Percentiles rank a stretch among this genome's conserved stretches.
phyloP scores from a whole-genome alignment of 1,140 invertebrate genomes.

The Pseudoatta argentina region DNA sequence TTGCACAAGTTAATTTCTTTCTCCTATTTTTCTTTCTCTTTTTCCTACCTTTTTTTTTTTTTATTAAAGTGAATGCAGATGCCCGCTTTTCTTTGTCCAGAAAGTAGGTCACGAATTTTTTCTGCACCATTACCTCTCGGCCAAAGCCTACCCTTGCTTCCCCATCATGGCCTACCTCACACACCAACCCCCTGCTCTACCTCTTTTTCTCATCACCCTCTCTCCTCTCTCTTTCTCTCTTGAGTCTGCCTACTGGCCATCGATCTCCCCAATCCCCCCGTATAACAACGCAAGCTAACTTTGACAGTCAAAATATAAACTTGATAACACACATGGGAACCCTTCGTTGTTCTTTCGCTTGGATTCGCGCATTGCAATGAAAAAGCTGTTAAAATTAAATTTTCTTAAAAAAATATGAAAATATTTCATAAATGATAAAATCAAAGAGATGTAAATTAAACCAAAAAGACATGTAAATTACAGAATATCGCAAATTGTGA shows the following conservation, averaged over 20 bases:
- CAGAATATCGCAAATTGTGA: background rate
- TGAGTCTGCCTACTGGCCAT: constrained; percentile 60
- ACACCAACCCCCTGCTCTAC: constrained; percentile 55
- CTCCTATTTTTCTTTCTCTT: background rate
- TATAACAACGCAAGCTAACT: constrained; percentile 42
- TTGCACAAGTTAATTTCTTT: constrained; percentile 32
- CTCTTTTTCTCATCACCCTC: background rate
- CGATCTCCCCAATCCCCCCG: constrained; percentile 49
- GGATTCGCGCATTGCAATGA: constrained; percentile 8
- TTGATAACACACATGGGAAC: constrained; percentile 37
- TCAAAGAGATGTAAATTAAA: too few relatives aligned
- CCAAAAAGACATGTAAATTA: background rate
- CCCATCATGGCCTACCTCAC: constrained; percentile 81
- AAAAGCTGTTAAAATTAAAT: constrained; percentile 40
- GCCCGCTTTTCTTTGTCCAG: constrained; percentile 62
- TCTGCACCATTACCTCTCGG: constrained; percentile 70
- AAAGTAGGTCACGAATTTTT: constrained; percentile 76
- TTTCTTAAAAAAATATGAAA: background rate
- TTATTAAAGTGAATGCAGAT: constrained; percentile 49
- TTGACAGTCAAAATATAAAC: constrained; percentile 63
- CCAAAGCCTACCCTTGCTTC: constrained; percentile 64
- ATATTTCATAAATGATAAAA: background rate
- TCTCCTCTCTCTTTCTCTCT: constrained; percentile 10
- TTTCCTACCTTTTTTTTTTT: constrained; percentile 24
- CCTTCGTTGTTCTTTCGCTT: constrained; percentile 43